Conservation (phyloP, 1,140 invertebrate species). For the Panulirus ornatus region DNA sequence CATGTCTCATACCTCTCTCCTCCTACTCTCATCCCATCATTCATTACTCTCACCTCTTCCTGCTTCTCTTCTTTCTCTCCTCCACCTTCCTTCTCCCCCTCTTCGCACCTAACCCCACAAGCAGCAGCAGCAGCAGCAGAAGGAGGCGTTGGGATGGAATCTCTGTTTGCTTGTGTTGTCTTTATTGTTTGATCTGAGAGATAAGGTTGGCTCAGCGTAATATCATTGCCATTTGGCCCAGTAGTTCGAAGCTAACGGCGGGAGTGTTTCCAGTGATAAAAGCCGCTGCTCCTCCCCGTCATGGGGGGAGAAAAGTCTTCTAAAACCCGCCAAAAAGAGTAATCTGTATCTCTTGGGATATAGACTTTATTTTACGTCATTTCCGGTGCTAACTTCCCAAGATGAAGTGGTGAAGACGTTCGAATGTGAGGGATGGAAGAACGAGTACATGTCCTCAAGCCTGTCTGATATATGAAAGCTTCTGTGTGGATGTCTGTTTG, state of each 20-base stretch:
- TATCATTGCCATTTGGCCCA: slow-evolving; percentile 18
- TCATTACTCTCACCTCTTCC: background rate
- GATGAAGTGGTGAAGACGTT: too few relatives aligned
- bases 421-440: too few relatives aligned
- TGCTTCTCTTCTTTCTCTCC: background rate
- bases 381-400: background rate
- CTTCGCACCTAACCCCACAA: too few relatives aligned
- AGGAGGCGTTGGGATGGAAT: too few relatives aligned
- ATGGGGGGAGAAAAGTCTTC: background rate
- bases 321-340: background rate
- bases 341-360: too few relatives aligned
- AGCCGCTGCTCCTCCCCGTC: background rate
- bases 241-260: slow-evolving; percentile 27
- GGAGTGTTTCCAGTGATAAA: slow-evolving; percentile 44
- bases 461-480: too few relatives aligned
- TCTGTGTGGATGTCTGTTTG: too few relatives aligned
- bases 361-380: too few relatives aligned
- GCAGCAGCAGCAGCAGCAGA: too few relatives aligned
- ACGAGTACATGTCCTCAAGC: too few relatives aligned
- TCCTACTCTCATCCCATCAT: too few relatives aligned
- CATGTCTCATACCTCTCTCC: background rate
- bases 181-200: slow-evolving; percentile 39
- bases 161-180: slow-evolving; percentile 42
- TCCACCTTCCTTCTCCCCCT: background rate
- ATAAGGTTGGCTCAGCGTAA: slow-evolving; percentile 16